Evolutionary conservation across 2,888 invertebrate species (phyloP).

Genomic region (Celastrina argiolus): DNA sequence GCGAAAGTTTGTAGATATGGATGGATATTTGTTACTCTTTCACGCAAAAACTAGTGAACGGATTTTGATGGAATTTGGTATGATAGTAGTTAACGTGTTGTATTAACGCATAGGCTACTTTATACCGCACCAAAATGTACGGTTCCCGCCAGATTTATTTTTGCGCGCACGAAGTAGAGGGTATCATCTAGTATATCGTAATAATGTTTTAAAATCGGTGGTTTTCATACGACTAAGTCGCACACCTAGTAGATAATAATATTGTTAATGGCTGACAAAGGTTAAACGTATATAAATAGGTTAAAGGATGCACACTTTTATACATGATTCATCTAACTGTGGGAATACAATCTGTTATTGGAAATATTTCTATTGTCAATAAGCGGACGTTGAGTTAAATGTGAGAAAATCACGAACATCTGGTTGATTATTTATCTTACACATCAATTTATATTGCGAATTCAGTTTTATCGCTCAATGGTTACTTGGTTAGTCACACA

Average conservation of each 20-base stretch:
- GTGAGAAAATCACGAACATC: conserved; percentile 51
- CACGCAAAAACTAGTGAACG: too few species aligned
- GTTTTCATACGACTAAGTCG: too few species aligned
- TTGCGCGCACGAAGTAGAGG: too few species aligned
- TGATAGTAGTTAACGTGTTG: too few species aligned
- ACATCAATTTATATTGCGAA: neutral
- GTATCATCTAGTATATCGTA: too few species aligned
- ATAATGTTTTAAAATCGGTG: too few species aligned
- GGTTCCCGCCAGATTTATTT: too few species aligned
- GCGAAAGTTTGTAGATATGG: too few species aligned
- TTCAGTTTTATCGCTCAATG: neutral
- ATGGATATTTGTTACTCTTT: too few species aligned
- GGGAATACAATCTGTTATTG: conserved; percentile 9
- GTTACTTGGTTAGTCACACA: neutral
- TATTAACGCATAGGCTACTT: too few species aligned
- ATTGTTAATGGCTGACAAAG: neutral
- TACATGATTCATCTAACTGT: conserved; percentile 1
- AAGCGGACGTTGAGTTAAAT: conserved; percentile 56
- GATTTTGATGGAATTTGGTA: too few species aligned
- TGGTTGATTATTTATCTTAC: conserved; percentile 11
- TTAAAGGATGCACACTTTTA: neutral
- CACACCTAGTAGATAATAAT: neutral
- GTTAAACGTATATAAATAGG: neutral
- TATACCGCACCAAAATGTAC: too few species aligned
- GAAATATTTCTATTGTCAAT: conserved; percentile 46